These are phyloP conservation scores for Octodon degus DNA, from an alignment of 2,113 vertebrate species.

Conservation along the genomic window DNA sequence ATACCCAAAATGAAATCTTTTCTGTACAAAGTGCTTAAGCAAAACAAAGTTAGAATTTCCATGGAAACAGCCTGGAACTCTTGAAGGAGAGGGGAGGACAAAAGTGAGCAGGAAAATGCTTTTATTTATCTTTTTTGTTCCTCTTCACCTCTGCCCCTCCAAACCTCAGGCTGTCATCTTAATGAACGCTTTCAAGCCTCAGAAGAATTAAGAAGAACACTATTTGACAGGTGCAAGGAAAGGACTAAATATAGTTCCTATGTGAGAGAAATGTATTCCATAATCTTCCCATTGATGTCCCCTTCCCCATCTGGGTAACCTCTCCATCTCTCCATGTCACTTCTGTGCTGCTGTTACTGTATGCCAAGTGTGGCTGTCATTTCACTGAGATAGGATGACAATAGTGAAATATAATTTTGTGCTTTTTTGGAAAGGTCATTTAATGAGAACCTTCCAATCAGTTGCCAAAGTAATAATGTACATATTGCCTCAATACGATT, in stretches of 20 bases:
- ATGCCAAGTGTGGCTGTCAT: neutral
- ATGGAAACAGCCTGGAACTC: slow-evolving; percentile 73
- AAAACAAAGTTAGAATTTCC: slow-evolving; percentile 75
- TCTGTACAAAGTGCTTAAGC: slow-evolving; percentile 61
- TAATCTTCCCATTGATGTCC: neutral
- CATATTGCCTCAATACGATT: neutral
- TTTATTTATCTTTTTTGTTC: slow-evolving; percentile 69
- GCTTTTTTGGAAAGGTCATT: slow-evolving; percentile 6
- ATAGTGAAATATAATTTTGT: neutral
- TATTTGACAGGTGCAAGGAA: slow-evolving; percentile 67
- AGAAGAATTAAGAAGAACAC: slow-evolving; percentile 66
- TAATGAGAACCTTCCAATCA: neutral
- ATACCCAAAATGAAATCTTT: slow-evolving; percentile 66
- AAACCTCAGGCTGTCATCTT: slow-evolving; percentile 63
- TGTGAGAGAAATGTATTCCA: slow-evolving; percentile 51
- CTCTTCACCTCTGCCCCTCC: slow-evolving; percentile 71
- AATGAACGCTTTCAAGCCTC: slow-evolving; percentile 67
- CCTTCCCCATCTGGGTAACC: neutral
- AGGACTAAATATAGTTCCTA: slow-evolving; percentile 67
- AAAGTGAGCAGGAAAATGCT: slow-evolving; percentile 59
- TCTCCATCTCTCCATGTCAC: neutral
- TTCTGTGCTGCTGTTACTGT: neutral
- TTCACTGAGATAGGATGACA: neutral
- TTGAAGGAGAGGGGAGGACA: slow-evolving; percentile 59
- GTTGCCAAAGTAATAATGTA: neutral